Base-by-base conservation (phyloP, 2,113 vertebrate species). In the Orcinus orca region DNA sequence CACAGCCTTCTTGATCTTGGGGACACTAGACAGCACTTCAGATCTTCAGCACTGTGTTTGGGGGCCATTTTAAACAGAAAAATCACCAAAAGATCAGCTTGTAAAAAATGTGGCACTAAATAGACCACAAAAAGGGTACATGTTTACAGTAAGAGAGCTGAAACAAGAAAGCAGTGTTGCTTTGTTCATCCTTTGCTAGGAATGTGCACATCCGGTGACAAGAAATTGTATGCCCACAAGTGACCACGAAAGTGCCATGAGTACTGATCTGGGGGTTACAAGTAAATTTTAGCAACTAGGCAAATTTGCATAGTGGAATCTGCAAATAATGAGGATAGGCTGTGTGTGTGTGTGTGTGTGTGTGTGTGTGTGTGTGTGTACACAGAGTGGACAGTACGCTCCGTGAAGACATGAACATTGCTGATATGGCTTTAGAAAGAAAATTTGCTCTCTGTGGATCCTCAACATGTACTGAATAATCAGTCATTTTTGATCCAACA, bases 361-460 rank as follows among this genome's bases (percentile, higher is more conserved):
- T 79, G 25, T 10, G 15, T n/a, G 0, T 17, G 55, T 83, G 26
- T 79, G 25, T 36, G 44, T 36, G 26, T 55, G 3, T 14, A 18
- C 1, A 0, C 33, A 71, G 1, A 47, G 33, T 31, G 11, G 14
- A 63, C 3, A 74, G 25, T 26, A 44, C 1, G 8, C 12, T 31
- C 58, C 4, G 2, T 44, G 68, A 89, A 95, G 44, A 70, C 41
- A 73, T 1, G 31, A 63, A 63, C 60, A 67, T 65, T 68, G n/a
- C 41, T 58, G 29, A 62, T 17, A 85, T 17, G 70, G 9, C 47
- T 73, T 87, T 83, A 23, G 33, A 85, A 73, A 77, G 41, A 88
- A 92, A 94, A 68, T 79, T 31, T 63, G 36, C 53, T 92, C n/a
- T 94, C 38, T 81, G 38, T 88, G 26, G 67, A 65, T 77, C 58